Evolutionary conservation across 2,888 invertebrate genomes (phyloP).

Genomic region (Hypsopygia costalis): DNA sequence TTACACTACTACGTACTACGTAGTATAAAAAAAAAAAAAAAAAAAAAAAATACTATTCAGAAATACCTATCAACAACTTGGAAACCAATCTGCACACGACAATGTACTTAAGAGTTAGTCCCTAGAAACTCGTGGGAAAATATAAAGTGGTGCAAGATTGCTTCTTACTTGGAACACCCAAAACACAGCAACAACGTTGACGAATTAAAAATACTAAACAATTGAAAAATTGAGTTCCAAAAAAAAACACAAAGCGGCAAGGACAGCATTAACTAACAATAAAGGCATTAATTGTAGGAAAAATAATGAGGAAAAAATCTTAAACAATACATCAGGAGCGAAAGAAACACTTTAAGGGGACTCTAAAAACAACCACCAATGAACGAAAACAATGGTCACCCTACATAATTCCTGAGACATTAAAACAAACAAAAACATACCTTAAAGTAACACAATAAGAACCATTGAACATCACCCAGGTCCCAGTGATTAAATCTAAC

Average conservation of each 20-base stretch:
- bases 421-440: constrained; percentile 18
- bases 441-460: constrained; percentile 22
- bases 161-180: no score
- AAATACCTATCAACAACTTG: no score
- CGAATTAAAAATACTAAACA: not conserved
- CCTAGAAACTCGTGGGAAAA: no score
- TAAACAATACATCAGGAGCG: constrained; percentile 15
- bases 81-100: no score
- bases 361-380: constrained; percentile 35
- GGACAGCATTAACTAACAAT: not conserved
- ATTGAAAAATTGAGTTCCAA: constrained; percentile 1
- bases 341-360: constrained; percentile 25
- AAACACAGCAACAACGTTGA: no score
- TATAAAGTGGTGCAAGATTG: no score
- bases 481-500: not conserved
- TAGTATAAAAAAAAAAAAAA: no score
- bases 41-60: no score
- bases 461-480: constrained; percentile 10
- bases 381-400: constrained; percentile 36
- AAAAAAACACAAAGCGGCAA: not conserved
- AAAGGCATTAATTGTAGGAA: constrained; percentile 12
- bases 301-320: constrained; percentile 11
- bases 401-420: constrained; percentile 31
- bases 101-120: no score
- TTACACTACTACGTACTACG: no score